phyloP scores from a whole-genome alignment of 2,797 vertebrate genomes.

The Benthosema pterotum region DNA sequence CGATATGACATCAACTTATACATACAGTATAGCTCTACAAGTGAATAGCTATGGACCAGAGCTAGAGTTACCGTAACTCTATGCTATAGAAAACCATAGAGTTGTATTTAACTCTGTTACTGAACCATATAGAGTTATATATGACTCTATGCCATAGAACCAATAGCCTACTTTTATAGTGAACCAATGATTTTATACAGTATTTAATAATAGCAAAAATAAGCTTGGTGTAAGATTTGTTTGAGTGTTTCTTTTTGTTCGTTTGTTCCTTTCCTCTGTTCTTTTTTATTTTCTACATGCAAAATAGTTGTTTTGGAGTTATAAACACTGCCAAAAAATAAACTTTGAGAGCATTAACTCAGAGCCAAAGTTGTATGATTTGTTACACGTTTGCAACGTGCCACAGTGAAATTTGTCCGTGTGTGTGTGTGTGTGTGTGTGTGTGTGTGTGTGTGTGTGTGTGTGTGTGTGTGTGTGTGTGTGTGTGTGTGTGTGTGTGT shows the following conservation, averaged over 20 bases:
- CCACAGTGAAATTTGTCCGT: no score
- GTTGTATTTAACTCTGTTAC: no score
- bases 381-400: background rate
- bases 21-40: no score
- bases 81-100: no score
- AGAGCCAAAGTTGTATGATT: no score
- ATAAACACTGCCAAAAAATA: slow-evolving; percentile 63
- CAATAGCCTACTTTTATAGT: slow-evolving; percentile 79
- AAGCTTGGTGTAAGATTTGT: slow-evolving; percentile 58
- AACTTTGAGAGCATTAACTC: slow-evolving; percentile 42
- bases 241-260: slow-evolving; percentile 63
- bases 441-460: no score
- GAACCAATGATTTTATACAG: slow-evolving; percentile 54
- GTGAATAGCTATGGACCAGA: no score
- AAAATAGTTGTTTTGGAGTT: slow-evolving; percentile 49
- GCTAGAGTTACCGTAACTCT: no score
- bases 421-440: background rate
- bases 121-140: no score
- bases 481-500: background rate
- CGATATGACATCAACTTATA: no score
- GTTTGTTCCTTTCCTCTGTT: slow-evolving; percentile 42
- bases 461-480: no score
- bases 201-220: slow-evolving; percentile 74
- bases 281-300: slow-evolving; percentile 27
- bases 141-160: slow-evolving; percentile 61